Base-by-base conservation (phyloP, 2,113 vertebrate genomes). In the Myiagra hebetior region DNA sequence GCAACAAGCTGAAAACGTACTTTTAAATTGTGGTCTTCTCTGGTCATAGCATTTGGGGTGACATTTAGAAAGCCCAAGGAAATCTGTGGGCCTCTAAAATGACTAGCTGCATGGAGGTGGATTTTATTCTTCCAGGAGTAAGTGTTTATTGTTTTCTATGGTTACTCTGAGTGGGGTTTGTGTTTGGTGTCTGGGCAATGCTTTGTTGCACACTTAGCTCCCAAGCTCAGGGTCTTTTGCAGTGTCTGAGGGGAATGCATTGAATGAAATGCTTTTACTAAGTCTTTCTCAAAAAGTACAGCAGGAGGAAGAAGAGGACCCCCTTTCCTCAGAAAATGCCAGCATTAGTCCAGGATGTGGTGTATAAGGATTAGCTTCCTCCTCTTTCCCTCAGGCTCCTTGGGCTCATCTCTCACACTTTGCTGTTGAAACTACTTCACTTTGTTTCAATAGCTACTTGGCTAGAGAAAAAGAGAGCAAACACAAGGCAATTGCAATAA, bases 111-210 rank as follows among this genome's bases (percentile, higher is more conserved):
- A 4, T 19, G 16, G 22, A 67, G 10, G 2, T 50, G 22, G 31
- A 10, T 67, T 81, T 84, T 30, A 23, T 46, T 62, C 20, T 67
- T 62, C 41, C 7, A 63, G 31, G 26, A 77, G 7, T 23, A 42
- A 64, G 41, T 28, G 42, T 47, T 35, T 31, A 5, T 57, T 63
- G 30, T 15, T 87, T 89, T 30, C 33, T 13, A 0, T 24, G 24
- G 15, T 52, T 67, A 18, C 33, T 75, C 47, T 39, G 46, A 65
- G 14, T 2, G 15, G 16, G 16, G 5, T 22, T 26, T 69, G 12
- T 2, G 1, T 14, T 57, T 3, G 1, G 13, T n/a, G 63, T 37
- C 0, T 0, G 28, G 35, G 13, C 42, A 68, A 16, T 12, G 4
- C 30, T 30, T 73, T 27, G 18, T 44, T 46, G 27, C 6, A 6